Conservation (phyloP, 2,888 invertebrate genomes). For the Shargacucullia verbasci region DNA sequence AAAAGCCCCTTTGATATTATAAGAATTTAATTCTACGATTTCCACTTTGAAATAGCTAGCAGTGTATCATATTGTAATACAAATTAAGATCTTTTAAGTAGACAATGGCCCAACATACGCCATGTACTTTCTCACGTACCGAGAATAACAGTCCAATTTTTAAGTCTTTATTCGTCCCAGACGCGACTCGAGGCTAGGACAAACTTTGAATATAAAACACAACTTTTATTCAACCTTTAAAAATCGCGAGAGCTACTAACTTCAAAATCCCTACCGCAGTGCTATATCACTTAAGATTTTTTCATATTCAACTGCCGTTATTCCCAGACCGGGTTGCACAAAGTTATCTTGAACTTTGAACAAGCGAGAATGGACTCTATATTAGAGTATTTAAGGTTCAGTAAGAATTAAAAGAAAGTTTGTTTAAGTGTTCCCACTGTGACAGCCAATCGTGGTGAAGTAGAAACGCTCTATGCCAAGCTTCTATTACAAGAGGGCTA, state of each 20-base stretch:
- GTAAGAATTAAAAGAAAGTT: constrained; percentile 26
- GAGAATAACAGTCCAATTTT: constrained; percentile 24
- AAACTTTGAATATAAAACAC: constrained; percentile 49
- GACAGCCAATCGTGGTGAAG: constrained; percentile 62
- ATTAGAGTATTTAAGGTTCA: constrained; percentile 8
- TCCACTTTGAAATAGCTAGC: no score
- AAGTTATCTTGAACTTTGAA: constrained; percentile 19
- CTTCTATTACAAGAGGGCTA: constrained; percentile 67
- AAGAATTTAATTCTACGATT: no score
- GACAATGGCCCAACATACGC: not conserved
- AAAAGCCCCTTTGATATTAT: no score
- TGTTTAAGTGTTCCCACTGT: constrained; percentile 53
- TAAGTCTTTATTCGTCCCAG: constrained; percentile 27
- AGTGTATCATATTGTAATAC: no score
- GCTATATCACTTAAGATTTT: constrained; percentile 66
- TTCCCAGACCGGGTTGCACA: constrained; percentile 50
- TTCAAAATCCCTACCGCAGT: constrained; percentile 44
- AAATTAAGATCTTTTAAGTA: no score
- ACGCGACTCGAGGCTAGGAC: constrained; percentile 13
- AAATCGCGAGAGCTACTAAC: constrained; percentile 40
- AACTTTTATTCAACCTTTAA: constrained; percentile 46
- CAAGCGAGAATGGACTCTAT: constrained; percentile 36
- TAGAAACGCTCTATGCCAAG: constrained; percentile 51
- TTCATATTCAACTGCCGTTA: constrained; percentile 67
- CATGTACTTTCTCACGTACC: constrained; percentile 7